A percentile compares a stretch with the other conserved stretches of the same genome.
Conservation (phyloP, 1,140 invertebrate genomes). For the Sitodiplosis mosellana region DNA sequence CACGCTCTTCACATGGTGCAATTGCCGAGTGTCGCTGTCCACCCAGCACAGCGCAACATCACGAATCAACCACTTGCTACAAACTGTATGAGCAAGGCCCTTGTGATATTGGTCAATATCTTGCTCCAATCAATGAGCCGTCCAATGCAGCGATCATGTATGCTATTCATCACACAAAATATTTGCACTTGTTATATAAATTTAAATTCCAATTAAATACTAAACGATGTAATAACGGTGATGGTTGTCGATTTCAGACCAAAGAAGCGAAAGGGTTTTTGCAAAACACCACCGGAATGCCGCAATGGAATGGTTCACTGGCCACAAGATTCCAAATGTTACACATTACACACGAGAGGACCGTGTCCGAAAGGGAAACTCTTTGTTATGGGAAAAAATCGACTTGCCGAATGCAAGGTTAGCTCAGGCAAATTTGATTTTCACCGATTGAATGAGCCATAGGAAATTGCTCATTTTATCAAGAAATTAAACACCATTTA, state of each 20-base stretch:
- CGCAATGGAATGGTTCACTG: constrained; percentile 43
- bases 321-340: constrained; percentile 52
- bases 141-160: neutral
- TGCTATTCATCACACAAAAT: neutral
- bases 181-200: neutral
- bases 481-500: neutral
- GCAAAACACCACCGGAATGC: constrained; percentile 39
- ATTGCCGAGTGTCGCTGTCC: constrained; percentile 56
- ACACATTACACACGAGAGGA: constrained; percentile 42
- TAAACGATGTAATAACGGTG: neutral
- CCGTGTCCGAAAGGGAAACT: constrained; percentile 56
- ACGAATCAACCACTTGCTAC: constrained; percentile 37
- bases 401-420: constrained; percentile 36
- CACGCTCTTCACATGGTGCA: constrained; percentile 16
- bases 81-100: constrained; percentile 48
- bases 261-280: constrained; percentile 42
- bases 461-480: neutral
- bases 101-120: constrained; percentile 48
- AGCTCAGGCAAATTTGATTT: constrained; percentile 7
- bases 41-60: constrained; percentile 46
- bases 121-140: constrained; percentile 34
- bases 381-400: constrained; percentile 33
- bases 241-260: constrained; percentile 13
- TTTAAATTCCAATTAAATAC: constrained; percentile 3
- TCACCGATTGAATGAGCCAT: too few relatives aligned